Conservation (phyloP, 2,113 vertebrate genomes). For the Tonatia bakeri region DNA sequence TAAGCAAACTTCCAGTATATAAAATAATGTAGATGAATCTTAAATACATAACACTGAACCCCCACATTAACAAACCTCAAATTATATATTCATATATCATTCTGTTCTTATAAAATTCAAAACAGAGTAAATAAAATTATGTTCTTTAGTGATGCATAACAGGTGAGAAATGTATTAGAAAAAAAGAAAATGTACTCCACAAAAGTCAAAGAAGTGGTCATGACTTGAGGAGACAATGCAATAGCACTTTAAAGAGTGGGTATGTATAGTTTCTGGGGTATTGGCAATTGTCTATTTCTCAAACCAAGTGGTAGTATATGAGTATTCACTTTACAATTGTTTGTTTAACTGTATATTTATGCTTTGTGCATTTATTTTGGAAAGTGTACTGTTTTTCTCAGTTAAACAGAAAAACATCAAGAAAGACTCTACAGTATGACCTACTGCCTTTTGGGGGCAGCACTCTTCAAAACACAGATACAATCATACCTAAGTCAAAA, state of each 20-base stretch:
- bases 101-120: neutral
- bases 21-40: neutral
- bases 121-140: neutral
- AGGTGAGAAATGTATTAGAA: neutral
- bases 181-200: neutral
- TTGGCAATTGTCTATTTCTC: neutral
- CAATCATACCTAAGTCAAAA: neutral
- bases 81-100: neutral
- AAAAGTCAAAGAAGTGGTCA: neutral
- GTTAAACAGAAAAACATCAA: neutral
- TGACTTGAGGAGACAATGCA: neutral
- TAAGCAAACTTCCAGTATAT: neutral
- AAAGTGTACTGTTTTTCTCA: neutral
- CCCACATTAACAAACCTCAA: neutral
- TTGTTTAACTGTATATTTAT: neutral
- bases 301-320: neutral
- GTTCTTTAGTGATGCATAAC: neutral
- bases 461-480: neutral
- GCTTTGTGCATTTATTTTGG: neutral
- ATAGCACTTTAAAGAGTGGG: neutral
- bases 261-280: neutral
- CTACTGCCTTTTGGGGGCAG: neutral
- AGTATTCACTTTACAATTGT: neutral
- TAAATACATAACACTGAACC: neutral
- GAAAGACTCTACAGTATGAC: neutral